phyloP scores from a whole-genome alignment of 2,888 invertebrate species.

The Aporophyla nigra region DNA sequence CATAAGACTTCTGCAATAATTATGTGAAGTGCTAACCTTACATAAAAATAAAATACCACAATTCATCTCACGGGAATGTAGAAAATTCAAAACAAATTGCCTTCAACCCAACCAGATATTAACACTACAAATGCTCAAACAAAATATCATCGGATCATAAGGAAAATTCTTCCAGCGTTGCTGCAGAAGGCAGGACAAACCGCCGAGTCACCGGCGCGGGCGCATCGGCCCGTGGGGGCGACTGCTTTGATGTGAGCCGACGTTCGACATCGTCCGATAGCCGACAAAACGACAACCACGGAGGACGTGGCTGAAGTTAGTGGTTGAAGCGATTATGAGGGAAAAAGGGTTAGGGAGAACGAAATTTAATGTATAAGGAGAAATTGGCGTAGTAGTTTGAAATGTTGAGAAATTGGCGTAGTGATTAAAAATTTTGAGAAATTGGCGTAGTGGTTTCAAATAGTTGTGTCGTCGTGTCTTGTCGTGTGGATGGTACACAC shows the following conservation, averaged over 20 bases:
- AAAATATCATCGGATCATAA: constrained; percentile 74
- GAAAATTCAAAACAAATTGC: constrained; percentile 63
- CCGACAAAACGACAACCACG: constrained; percentile 88
- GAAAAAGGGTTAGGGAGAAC: neutral
- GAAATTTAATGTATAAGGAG: neutral
- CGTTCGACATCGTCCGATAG: constrained; percentile 88
- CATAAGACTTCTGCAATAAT: neutral
- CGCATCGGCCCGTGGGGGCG: constrained; percentile 81
- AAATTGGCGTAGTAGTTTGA: neutral
- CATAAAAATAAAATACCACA: neutral
- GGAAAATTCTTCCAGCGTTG: constrained; percentile 81
- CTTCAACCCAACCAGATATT: constrained; percentile 45
- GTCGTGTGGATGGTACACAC: too few relatives aligned
- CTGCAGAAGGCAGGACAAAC: constrained; percentile 77
- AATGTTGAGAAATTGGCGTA: too few relatives aligned
- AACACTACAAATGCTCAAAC: constrained; percentile 57
- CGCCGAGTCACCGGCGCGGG: constrained; percentile 87
- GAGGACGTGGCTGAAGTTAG: constrained; percentile 68
- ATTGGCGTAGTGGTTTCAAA: too few relatives aligned
- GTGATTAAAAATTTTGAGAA: too few relatives aligned
- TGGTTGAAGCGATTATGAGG: constrained; percentile 66
- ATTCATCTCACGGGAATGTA: constrained; percentile 35
- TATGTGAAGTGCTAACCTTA: neutral
- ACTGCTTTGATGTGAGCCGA: constrained; percentile 88
- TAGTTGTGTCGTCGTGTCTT: too few relatives aligned